Evolutionary conservation across 2,888 invertebrate genomes (phyloP), one percentile per base, ranked within the genome.

Genomic region (Isoperla grammatica): DNA sequence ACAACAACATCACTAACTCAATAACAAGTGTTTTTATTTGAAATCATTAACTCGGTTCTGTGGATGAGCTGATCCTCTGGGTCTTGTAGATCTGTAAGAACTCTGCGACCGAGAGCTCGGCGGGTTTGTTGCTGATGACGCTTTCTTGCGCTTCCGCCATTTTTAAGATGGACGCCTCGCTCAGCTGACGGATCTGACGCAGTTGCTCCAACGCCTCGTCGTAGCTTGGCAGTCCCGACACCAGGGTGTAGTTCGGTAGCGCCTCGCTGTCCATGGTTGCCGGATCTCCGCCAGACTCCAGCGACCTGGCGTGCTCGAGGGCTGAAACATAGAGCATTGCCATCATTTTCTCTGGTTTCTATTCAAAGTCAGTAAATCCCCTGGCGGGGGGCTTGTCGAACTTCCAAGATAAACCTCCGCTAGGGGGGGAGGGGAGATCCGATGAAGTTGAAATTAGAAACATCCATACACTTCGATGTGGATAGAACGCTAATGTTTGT

Each of bases 151-250:
- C 50, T 55, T 39, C 49, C 23, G 45, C 55, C 59, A 46, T 15
- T 15, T 35, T 49, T 37, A 57, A 58, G 17, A 57, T 50, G 43
- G 61, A 50, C 54, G 61, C 59, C n/a, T 60, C 57, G 13, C 48
- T 57, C 29, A 59, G 50, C 37, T 63, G 71, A 42, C 63, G 63
- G 57, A 74, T 71, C 69, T 77, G 76, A 29, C 78, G 76, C 66
- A 83, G 75, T 69, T 83, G 81, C 68, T 81, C 80, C 58, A 83
- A 69, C 2, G 84, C 84, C 69, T 83, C 83, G 60, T 82, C 82
- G 69, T 84, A 84, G 23, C 79, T 80, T 45, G 84, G 84, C 54
- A 84, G 71, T 3, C 84, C 84, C n/a, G 83, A 82, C 48, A 82
- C 83, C 57, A 83, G 77, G 3, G 83, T 82, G 68, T 84, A 84